These are phyloP conservation scores for Daubentonia madagascariensis DNA, from an alignment of 2,113 vertebrate genomes.

Conservation along the genomic window DNA sequence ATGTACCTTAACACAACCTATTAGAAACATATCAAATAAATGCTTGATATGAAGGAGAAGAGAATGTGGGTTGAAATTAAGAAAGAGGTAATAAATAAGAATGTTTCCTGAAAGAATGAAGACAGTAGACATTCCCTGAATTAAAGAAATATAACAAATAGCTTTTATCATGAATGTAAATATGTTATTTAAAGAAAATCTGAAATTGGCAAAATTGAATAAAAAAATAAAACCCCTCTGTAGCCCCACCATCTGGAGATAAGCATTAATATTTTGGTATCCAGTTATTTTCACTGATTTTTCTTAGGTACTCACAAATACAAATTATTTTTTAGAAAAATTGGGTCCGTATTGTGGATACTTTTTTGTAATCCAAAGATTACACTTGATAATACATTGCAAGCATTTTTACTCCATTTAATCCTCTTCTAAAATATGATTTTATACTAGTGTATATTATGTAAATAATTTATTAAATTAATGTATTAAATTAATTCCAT, in stretches of 20 bases:
- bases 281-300: background rate
- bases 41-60: background rate
- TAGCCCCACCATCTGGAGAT: background rate
- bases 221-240: background rate
- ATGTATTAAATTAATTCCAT: background rate
- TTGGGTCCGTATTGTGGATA: background rate
- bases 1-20: background rate
- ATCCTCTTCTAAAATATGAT: slow-evolving; percentile 16
- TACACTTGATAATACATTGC: background rate
- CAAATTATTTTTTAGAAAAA: background rate
- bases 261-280: background rate
- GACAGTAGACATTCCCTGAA: background rate
- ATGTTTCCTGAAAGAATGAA: background rate
- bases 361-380: background rate
- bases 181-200: background rate
- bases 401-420: background rate
- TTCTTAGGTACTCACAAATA: background rate
- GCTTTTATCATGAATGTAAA: background rate
- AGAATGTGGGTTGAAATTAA: background rate
- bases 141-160: background rate
- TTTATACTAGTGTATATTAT: background rate
- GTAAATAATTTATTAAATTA: slow-evolving; percentile 27
- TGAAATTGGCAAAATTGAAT: background rate
- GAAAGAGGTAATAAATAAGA: background rate
- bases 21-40: slow-evolving; percentile 26